These are phyloP conservation scores for Symphodus melops DNA, from an alignment of 2,113 vertebrate species.

Conservation along the genomic window DNA sequence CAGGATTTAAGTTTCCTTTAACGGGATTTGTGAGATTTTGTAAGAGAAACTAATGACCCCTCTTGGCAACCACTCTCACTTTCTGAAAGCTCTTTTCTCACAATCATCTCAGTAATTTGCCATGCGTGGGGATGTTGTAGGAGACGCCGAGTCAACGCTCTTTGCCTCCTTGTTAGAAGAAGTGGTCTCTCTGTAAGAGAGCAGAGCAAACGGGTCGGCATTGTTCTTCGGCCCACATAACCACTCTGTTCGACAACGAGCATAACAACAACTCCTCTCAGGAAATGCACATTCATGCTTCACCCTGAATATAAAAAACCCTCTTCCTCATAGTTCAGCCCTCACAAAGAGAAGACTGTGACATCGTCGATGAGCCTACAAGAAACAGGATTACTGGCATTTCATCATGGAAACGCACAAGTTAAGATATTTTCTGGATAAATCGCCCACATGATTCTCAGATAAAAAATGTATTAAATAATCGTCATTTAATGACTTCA, in stretches of 20 bases:
- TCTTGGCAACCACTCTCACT: slow-evolving; percentile 5
- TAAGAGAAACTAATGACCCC: slow-evolving; percentile 15
- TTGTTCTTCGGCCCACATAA: slow-evolving; percentile 61
- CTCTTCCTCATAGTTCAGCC: slow-evolving; percentile 44
- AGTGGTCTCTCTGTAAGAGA: slow-evolving; percentile 18
- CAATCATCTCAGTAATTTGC: slow-evolving; percentile 33
- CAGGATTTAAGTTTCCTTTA: background rate
- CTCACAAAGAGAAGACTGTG: slow-evolving; percentile 7
- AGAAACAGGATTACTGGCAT: slow-evolving; percentile 14
- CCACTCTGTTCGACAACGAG: background rate
- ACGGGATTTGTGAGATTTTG: slow-evolving; percentile 20
- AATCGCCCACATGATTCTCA: slow-evolving; percentile 14
- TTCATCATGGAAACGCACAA: background rate
- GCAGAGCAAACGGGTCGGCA: slow-evolving; percentile 31
- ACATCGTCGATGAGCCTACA: background rate
- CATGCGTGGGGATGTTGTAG: slow-evolving; percentile 35
- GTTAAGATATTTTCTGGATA: slow-evolving; percentile 16
- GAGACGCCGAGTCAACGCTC: slow-evolving; percentile 36
- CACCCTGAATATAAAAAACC: slow-evolving; percentile 12
- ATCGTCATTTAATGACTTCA: background rate
- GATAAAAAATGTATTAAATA: background rate
- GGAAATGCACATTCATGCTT: slow-evolving; percentile 53
- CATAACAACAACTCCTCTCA: slow-evolving; percentile 40
- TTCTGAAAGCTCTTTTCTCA: slow-evolving; percentile 41
- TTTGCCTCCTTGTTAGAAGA: slow-evolving; percentile 44